A percentile compares a stretch with the other conserved stretches of the same genome.
These are phyloP conservation scores for Gnatocerus cornutus DNA, from an alignment of 2,888 invertebrate genomes.

Conservation along the genomic window DNA sequence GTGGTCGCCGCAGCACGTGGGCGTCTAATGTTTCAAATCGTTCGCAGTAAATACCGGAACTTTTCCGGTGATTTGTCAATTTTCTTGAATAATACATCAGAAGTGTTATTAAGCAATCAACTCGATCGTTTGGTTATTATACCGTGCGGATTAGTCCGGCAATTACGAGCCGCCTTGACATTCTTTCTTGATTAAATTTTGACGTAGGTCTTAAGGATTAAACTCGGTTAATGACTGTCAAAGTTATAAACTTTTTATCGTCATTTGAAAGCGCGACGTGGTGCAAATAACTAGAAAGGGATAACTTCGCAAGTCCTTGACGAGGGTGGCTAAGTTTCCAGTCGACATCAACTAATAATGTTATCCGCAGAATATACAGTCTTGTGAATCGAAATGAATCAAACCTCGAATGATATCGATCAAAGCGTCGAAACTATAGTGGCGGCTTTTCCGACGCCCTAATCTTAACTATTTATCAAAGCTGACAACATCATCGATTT, in stretches of 20 bases:
- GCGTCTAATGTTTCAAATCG: slow-evolving; percentile 8
- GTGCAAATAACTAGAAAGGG: slow-evolving; percentile 42
- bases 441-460: slow-evolving; percentile 21
- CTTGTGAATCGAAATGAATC: slow-evolving; percentile 34
- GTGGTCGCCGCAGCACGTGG: background rate
- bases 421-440: slow-evolving; percentile 32
- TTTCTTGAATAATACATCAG: slow-evolving; percentile 20
- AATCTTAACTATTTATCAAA: slow-evolving; percentile 30
- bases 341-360: slow-evolving; percentile 41
- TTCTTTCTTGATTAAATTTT: slow-evolving; percentile 19
- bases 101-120: slow-evolving; percentile 10
- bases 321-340: slow-evolving; percentile 38
- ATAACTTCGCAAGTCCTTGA: slow-evolving; percentile 39
- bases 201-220: slow-evolving; percentile 32
- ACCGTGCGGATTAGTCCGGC: slow-evolving; percentile 24
- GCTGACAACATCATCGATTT: slow-evolving; percentile 29
- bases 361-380: slow-evolving; percentile 40
- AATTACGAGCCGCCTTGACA: slow-evolving; percentile 15
- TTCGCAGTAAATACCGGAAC: slow-evolving; percentile 5
- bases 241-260: slow-evolving; percentile 40
- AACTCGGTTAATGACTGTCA: slow-evolving; percentile 40
- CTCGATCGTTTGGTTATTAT: slow-evolving; percentile 23
- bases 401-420: slow-evolving; percentile 32
- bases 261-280: slow-evolving; percentile 40
- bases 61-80: slow-evolving; percentile 31